Base-by-base conservation (phyloP, 2,797 vertebrate genomes). In the Periophthalmus magnuspinnatus region DNA sequence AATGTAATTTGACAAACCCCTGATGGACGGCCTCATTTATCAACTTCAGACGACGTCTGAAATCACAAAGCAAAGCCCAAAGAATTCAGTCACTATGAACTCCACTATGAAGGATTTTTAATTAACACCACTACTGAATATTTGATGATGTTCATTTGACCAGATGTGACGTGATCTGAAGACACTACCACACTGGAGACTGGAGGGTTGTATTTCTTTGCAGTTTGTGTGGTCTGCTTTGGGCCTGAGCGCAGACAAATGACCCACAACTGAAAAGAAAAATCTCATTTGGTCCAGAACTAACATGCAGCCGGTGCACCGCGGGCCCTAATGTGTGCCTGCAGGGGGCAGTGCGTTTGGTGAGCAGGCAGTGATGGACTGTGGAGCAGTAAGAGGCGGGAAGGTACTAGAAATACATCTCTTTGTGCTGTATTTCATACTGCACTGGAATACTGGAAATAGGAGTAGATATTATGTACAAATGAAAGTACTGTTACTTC, bases 161-260 rank as follows among this genome's bases (percentile, higher is more conserved):
- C 3, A 11, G 33, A 36, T n/a, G 21, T 9, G 21, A 60, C 58
- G 59, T 9, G 57, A 28, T 36, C 11, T 60, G 19, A 34, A n/a
- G 6, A 6, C 2, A 9, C 3, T 34, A 60, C 36, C 36, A 36
- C 16, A 10, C 19, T 22, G 54, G 21, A 56, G 57, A 19, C 32
- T 19, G 22, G 14, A 14, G 11, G 22, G 13, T 24, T 58, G n/a
- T n/a, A 5, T 34, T 36, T 60, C 33, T 60, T 60, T n/a, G 17
- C 33, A n/a, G 58, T 33, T 5, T n/a, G 32, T 60, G 58, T 19
- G 57, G 32, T 5, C 58, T 19, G 32, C 11, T 57, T 2, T 32
- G 24, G 32, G 55, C 24, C 55, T 57, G 55, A 55, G 58, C 32
- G n/a, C 16, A 19, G 28, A 57, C 55, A 57, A 57, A 59, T n/a